Evolutionary conservation across 64 coral and sea anemone genomes (phyloP), one percentile per base, ranked within the genome.

Genomic region (Catalaphyllia jardinei): DNA sequence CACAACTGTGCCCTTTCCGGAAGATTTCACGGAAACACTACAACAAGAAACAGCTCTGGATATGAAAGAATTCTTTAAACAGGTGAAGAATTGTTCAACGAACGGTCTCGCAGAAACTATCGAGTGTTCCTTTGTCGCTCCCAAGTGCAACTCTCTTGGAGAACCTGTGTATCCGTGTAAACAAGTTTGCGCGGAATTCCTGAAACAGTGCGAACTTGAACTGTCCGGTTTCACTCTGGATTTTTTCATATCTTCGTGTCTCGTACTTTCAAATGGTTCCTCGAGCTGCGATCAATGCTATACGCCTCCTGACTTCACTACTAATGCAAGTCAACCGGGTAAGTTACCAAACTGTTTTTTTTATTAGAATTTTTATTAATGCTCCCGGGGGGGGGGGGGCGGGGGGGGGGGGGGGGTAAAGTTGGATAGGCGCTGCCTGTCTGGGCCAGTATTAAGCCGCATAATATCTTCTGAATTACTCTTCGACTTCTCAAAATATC

Each of bases 61-160:
- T 42, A n/a, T 65, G 29, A 67, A 14, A 83, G n/a, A 18, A 10
- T 17, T 30, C 38, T 42, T 83, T 8, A 42, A 65, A 4, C 24
- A 20, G 39, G 20, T 22, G 16, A 62, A n/a, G 59, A 83, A 67
- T 15, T 83, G 80, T 14, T 29, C 80, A 9, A 8, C 31, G 20
- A 65, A 31, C 16, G 80, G 80, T 20, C 29, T 83, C 19, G 80
- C 30, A 7, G 80, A 83, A 67, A 19, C 61, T 31, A 83, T 83
- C 1, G 80, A 83, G 80, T 83, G 80, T 35, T 83, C 80, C 19
- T 67, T 67, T 25, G 28, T 83, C 29, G 80, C 33, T 38, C 80
- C 80, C 10, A 83, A 83, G 31, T 83, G 80, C 31, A 67, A 14
- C 31, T n/a, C 19, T 11, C 61, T 65, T 0, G 80, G 80, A 65